Evolutionary conservation across 2,797 vertebrate species (phyloP), one percentile per base, ranked within the genome.

Genomic region (Myotis daubentonii): DNA sequence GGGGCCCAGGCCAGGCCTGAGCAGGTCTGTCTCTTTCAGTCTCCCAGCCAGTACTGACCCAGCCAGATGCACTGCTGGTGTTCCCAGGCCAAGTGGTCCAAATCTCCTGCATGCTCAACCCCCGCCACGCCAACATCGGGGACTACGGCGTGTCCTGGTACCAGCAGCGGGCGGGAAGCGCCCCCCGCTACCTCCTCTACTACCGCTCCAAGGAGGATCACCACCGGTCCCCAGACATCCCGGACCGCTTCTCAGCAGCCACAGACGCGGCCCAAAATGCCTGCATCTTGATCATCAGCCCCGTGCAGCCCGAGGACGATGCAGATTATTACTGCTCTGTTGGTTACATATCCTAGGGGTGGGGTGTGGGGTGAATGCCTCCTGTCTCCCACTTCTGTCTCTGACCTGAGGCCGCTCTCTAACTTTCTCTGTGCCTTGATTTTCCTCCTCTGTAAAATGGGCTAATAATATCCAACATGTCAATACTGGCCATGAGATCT

Each of bases 241-340:
- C 98, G 0, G 91, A 97, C 5, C 98, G 98, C 38, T 98, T 98
- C 98, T 98, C 98, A 0, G 98, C 97, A 16, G 36, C 88, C 75
- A 97, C 92, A 8, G 98, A 98, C 13, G 16, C 68, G 0, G 57
- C 83, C n/a, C 92, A 92, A 78, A 98, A 98, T 0, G 20, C 97
- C 89, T 97, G 97, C 89, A 87, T 98, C 81, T 98, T 98, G 90
- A 97, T 89, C 89, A 98, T 98, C 10, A 6, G 93, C 0, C 93
- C 96, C 0, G 92, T 96, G 79, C 25, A 95, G 92, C 95, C 96
- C 0, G 98, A 98, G 0, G 98, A 98, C 9, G 96, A 95, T 0
- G 98, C 97, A 0, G 97, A 62, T 25, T 98, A 98, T 11, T 98
- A 97, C 91, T 98, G 98, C 9, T 95, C 95, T 2, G 89, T 97